These are phyloP conservation scores for Thunnus thynnus DNA, from an alignment of 2,113 vertebrate genomes.

Conservation along the genomic window DNA sequence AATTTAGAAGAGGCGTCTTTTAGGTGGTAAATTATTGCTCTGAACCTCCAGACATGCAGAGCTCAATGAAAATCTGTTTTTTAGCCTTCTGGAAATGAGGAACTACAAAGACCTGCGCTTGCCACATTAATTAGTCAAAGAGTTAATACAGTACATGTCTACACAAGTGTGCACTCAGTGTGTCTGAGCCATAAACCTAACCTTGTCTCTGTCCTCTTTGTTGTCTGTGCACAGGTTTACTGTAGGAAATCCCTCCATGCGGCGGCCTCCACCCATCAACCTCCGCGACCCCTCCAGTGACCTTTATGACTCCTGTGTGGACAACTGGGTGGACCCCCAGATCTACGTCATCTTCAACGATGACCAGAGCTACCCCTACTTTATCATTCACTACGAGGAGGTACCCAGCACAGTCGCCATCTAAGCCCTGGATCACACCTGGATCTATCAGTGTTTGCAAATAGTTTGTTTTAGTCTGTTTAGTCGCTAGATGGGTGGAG, in stretches of 20 bases:
- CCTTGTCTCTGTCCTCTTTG: not conserved
- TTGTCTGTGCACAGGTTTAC: conserved; percentile 85
- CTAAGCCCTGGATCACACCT: conserved; percentile 77
- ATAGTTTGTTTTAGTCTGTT: conserved; percentile 37
- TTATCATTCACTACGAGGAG: conserved; percentile 98
- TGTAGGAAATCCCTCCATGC: conserved; percentile 96
- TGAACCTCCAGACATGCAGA: not conserved
- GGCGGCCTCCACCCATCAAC: conserved; percentile 94
- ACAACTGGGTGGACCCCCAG: conserved; percentile 98
- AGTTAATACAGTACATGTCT: too few species aligned
- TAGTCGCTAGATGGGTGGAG: conserved; percentile 19
- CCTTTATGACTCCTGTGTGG: conserved; percentile 98
- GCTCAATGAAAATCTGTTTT: conserved; percentile 1
- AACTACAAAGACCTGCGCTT: not conserved
- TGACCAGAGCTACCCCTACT: conserved; percentile 99
- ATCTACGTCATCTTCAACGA: conserved; percentile 99
- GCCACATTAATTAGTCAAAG: too few species aligned
- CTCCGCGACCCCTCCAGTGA: conserved; percentile 94
- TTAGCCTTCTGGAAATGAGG: not conserved
- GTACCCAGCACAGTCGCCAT: conserved; percentile 93
- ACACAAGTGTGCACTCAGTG: not conserved
- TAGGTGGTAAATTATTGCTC: conserved; percentile 27
- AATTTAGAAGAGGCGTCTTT: conserved; percentile 34
- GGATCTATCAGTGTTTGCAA: conserved; percentile 48
- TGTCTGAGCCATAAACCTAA: not conserved